Conservation (phyloP, 2,113 vertebrate species). For the Strigops habroptila region DNA sequence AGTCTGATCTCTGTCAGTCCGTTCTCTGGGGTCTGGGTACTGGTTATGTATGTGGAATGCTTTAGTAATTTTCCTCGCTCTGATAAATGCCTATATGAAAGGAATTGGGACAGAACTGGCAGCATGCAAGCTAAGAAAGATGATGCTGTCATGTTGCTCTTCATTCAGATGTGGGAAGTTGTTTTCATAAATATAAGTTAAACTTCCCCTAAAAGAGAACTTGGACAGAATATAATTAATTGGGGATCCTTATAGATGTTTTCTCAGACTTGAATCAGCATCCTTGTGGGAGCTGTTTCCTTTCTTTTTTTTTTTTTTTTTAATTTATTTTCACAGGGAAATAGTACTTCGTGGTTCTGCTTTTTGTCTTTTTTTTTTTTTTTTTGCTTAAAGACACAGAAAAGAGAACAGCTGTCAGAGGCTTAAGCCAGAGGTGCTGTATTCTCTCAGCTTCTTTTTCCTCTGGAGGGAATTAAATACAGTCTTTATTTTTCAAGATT, state of each 20-base stretch:
- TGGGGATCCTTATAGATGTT: not conserved
- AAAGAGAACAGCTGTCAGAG: not conserved
- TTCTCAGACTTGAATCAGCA: not conserved
- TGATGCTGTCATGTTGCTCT: constrained; percentile 33
- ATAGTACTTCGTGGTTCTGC: not conserved
- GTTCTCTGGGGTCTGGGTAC: not conserved
- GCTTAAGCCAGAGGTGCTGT: not conserved
- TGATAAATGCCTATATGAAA: not conserved
- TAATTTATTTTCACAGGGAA: not conserved
- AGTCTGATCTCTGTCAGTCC: not conserved
- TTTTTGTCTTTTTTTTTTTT: not conserved
- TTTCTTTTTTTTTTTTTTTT: not conserved
- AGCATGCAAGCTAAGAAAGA: constrained; percentile 11
- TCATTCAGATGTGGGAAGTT: constrained; percentile 8
- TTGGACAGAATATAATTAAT: constrained; percentile 1
- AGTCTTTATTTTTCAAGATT: not conserved
- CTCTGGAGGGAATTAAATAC: not conserved
- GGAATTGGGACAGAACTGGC: constrained; percentile 14
- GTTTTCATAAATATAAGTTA: constrained; percentile 32
- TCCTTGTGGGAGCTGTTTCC: not conserved
- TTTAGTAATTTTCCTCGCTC: constrained; percentile 34
- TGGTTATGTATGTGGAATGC: not conserved
- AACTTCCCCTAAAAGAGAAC: not conserved
- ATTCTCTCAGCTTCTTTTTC: not conserved
- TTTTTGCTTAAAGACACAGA: not conserved